Evolutionary conservation across 1,140 invertebrate species (phyloP).

Genomic region (Megalopta genalis): DNA sequence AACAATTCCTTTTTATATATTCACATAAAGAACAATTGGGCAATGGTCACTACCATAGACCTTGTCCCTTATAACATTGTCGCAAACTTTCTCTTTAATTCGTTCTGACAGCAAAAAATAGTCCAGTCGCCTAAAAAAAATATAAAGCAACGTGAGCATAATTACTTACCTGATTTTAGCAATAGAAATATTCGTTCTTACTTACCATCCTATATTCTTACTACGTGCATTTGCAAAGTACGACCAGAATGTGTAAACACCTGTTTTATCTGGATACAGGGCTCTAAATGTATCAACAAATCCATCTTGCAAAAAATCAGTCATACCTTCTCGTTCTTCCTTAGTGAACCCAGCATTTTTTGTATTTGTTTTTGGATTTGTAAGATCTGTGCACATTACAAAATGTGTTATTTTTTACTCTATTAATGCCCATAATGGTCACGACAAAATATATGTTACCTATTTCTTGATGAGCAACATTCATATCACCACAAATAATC

Average conservation of each 20-base stretch:
- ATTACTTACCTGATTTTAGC: not conserved
- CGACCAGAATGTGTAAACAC: slow-evolving; percentile 96
- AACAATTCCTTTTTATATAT: slow-evolving; percentile 34
- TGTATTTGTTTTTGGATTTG: slow-evolving; percentile 96
- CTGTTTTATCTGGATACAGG: slow-evolving; percentile 91
- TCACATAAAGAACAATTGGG: slow-evolving; percentile 55
- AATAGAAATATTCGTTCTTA: slow-evolving; percentile 15
- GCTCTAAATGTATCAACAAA: slow-evolving; percentile 94
- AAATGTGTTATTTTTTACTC: slow-evolving; percentile 1
- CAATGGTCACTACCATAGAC: slow-evolving; percentile 85
- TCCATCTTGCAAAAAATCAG: slow-evolving; percentile 87
- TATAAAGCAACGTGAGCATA: not conserved
- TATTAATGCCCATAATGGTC: not conserved
- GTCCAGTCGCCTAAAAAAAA: slow-evolving; percentile 88
- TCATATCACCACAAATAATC: slow-evolving; percentile 97
- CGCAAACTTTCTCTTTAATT: slow-evolving; percentile 87
- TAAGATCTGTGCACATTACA: slow-evolving; percentile 86
- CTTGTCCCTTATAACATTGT: slow-evolving; percentile 86
- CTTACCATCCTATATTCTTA: slow-evolving; percentile 90
- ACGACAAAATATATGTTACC: slow-evolving; percentile 79
- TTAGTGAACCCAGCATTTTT: slow-evolving; percentile 97
- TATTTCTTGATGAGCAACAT: slow-evolving; percentile 97
- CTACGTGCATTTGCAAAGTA: slow-evolving; percentile 91
- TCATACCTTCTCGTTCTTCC: slow-evolving; percentile 96
- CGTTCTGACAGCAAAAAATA: slow-evolving; percentile 94